phyloP scores from a whole-genome alignment of 2,888 invertebrate genomes.

The Scotopteryx bipunctaria region DNA sequence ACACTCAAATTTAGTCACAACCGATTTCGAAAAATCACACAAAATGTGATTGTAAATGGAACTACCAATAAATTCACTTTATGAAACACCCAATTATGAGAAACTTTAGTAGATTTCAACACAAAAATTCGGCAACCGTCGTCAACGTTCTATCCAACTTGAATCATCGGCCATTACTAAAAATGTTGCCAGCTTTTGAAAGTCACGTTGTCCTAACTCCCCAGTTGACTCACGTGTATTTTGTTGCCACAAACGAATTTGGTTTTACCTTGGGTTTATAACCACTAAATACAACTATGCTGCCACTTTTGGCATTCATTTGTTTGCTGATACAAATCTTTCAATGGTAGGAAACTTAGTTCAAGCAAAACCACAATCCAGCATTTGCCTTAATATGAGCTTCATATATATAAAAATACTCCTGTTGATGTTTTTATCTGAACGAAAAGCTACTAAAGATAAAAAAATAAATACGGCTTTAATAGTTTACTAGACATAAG shows the following conservation, averaged over 20 bases:
- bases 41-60: conserved; percentile 46
- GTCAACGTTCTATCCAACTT: conserved; percentile 62
- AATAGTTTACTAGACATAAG: no score
- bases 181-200: conserved; percentile 61
- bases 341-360: no score
- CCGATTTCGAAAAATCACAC: conserved; percentile 62
- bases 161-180: conserved; percentile 79
- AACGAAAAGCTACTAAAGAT: no score
- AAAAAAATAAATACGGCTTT: no score
- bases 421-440: no score
- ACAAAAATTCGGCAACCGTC: conserved; percentile 68
- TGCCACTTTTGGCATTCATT: no score
- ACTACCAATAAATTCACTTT: conserved; percentile 56
- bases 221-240: conserved; percentile 57
- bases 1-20: conserved; percentile 67
- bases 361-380: no score
- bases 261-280: background rate
- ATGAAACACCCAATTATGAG: conserved; percentile 62
- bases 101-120: conserved; percentile 72
- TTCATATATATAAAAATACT: no score
- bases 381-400: no score
- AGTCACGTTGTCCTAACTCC: conserved; percentile 61
- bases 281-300: no score
- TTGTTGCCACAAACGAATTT: conserved; percentile 32
- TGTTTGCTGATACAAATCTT: no score